Evolutionary conservation across 2,888 invertebrate species (phyloP).

Genomic region (Ptychoptera albimana): DNA sequence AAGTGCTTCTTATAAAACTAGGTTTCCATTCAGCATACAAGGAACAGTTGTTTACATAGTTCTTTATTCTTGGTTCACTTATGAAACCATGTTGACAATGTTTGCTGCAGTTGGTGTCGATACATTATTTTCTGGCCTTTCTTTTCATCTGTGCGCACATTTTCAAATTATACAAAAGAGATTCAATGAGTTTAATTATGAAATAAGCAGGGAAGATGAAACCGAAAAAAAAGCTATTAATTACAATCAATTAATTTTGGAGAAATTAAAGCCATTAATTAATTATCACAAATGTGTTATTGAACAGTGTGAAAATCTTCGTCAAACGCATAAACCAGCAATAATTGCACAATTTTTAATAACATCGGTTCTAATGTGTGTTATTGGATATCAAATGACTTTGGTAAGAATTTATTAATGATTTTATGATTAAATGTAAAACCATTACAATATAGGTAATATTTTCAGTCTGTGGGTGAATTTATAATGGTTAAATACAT

Average conservation of each 20-base stretch:
- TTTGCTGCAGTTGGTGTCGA: neutral
- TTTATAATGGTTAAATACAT: neutral
- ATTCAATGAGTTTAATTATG: neutral
- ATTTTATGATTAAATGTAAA: neutral
- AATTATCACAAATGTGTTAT: neutral
- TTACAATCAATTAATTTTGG: too few species aligned
- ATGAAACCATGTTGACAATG: neutral
- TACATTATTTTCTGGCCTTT: neutral
- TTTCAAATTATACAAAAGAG: neutral
- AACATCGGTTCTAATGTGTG: constrained; percentile 3
- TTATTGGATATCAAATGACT: constrained; percentile 5
- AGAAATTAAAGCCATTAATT: neutral
- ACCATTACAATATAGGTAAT: neutral
- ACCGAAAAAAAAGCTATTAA: neutral
- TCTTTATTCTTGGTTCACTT: neutral
- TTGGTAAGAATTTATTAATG: neutral
- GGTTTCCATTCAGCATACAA: neutral
- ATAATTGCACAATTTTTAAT: constrained; percentile 5
- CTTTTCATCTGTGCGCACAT: neutral
- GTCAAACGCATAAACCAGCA: neutral
- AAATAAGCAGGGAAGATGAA: neutral
- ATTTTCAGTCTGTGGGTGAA: constrained; percentile 1
- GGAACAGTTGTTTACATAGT: neutral
- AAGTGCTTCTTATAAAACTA: too few species aligned
- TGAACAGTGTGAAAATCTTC: neutral